These are phyloP conservation scores for Hofmannophila pseudospretella DNA, from an alignment of 2,888 invertebrate species.

Conservation along the genomic window DNA sequence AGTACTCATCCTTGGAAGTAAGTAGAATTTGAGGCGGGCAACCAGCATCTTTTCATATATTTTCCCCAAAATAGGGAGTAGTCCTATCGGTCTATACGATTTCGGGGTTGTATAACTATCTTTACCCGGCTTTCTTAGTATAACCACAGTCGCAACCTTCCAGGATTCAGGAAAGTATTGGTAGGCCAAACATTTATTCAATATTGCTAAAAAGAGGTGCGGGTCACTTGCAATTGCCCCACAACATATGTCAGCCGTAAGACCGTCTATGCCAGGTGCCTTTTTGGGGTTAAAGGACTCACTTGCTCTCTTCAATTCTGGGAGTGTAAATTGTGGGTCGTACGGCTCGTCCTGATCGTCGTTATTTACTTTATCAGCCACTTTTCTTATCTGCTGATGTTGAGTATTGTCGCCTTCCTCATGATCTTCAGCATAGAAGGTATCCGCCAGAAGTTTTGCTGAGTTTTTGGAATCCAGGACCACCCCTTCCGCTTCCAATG, in stretches of 20 bases:
- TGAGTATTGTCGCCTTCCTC: neutral
- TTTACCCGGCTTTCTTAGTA: neutral
- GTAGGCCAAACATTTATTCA: too few relatives aligned
- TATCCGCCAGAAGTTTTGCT: constrained; percentile 4
- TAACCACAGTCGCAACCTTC: neutral
- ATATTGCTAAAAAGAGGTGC: too few relatives aligned
- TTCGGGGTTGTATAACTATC: neutral
- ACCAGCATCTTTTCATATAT: neutral
- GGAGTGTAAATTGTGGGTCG: constrained; percentile 10
- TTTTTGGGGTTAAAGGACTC: constrained; percentile 10
- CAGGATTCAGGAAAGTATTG: too few relatives aligned
- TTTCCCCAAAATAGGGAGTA: neutral
- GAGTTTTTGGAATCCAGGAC: constrained; percentile 4
- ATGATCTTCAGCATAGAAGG: constrained; percentile 5
- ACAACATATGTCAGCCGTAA: constrained; percentile 11
- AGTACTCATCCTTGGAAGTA: neutral
- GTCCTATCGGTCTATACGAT: neutral
- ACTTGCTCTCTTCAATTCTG: constrained; percentile 3
- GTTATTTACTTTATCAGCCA: neutral
- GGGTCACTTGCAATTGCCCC: neutral
- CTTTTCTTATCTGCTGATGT: too few relatives aligned
- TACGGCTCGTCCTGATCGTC: too few relatives aligned
- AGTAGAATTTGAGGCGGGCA: neutral
- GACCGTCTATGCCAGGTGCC: constrained; percentile 14
- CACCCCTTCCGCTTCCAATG: neutral